These are phyloP conservation scores for Gadopsis marmoratus DNA, from an alignment of 2,797 vertebrate genomes.

Conservation along the genomic window DNA sequence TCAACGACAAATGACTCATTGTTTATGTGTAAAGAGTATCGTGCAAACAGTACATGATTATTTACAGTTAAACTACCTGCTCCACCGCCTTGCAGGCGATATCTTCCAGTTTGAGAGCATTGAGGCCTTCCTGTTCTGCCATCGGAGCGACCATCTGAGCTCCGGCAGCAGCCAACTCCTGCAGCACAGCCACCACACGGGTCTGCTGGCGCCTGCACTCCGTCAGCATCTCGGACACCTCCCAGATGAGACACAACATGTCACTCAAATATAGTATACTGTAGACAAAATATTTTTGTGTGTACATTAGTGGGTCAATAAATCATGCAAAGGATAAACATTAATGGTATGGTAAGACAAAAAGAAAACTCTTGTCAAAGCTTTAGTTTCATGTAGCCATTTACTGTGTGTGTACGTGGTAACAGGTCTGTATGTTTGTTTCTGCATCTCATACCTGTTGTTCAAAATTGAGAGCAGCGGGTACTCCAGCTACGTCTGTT, in stretches of 20 bases:
- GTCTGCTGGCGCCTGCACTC: constrained; percentile 94
- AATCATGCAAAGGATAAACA: not conserved
- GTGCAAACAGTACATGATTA: not conserved
- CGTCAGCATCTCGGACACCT: constrained; percentile 91
- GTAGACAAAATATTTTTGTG: not conserved
- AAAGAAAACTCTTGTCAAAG: not conserved
- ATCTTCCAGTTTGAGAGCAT: constrained; percentile 89
- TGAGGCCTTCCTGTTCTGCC: constrained; percentile 91
- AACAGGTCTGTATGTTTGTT: not conserved
- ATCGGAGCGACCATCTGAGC: constrained; percentile 91
- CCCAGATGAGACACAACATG: not conserved
- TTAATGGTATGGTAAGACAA: not conserved
- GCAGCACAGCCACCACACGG: constrained; percentile 93
- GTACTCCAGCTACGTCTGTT: constrained; percentile 92
- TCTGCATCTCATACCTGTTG: constrained; percentile 81
- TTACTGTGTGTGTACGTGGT: too few relatives aligned
- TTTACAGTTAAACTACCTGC: constrained; percentile 84
- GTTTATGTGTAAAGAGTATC: not conserved
- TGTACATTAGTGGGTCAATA: not conserved
- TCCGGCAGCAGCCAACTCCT: constrained; percentile 93
- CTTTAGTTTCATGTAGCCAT: not conserved
- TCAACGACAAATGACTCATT: not conserved
- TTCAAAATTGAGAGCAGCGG: constrained; percentile 90
- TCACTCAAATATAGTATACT: not conserved
- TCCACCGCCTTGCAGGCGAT: constrained; percentile 90